Evolutionary conservation across 2,888 invertebrate species (phyloP).

Genomic region (Limnephilus auricula): DNA sequence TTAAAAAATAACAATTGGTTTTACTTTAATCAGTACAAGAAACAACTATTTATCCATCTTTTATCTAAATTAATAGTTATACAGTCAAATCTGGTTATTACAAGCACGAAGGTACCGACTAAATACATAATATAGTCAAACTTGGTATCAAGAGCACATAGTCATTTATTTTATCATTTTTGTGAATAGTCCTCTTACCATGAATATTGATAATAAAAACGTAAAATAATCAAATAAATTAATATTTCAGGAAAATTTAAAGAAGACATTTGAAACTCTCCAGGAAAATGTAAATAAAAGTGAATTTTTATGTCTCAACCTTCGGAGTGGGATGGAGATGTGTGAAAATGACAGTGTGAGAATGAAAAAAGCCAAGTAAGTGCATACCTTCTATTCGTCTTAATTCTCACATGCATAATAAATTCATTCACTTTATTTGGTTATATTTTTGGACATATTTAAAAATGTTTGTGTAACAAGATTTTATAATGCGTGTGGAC

Average conservation of each 20-base stretch:
- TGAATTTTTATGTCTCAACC: conserved; percentile 42
- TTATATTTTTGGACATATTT: too few species aligned
- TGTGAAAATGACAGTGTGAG: conserved; percentile 56
- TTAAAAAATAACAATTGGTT: too few species aligned
- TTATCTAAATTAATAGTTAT: too few species aligned
- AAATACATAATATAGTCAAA: too few species aligned
- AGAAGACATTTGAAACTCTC: conserved; percentile 44
- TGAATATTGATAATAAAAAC: background rate
- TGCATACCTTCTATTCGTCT: background rate
- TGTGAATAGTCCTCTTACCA: background rate
- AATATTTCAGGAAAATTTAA: conserved; percentile 55
- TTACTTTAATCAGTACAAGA: too few species aligned
- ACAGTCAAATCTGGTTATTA: too few species aligned
- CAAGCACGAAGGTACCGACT: too few species aligned
- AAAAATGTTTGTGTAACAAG: background rate
- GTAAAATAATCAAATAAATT: background rate
- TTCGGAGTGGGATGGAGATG: conserved; percentile 50
- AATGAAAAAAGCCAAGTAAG: conserved; percentile 62
- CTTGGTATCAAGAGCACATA: background rate
- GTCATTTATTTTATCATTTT: background rate
- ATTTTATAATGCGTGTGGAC: background rate
- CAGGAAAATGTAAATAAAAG: conserved; percentile 54
- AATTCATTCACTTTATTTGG: too few species aligned
- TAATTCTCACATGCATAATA: background rate
- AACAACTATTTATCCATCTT: too few species aligned